Base-by-base conservation (phyloP, 1,140 invertebrate genomes). In the Macrostomum lignano region DNA sequence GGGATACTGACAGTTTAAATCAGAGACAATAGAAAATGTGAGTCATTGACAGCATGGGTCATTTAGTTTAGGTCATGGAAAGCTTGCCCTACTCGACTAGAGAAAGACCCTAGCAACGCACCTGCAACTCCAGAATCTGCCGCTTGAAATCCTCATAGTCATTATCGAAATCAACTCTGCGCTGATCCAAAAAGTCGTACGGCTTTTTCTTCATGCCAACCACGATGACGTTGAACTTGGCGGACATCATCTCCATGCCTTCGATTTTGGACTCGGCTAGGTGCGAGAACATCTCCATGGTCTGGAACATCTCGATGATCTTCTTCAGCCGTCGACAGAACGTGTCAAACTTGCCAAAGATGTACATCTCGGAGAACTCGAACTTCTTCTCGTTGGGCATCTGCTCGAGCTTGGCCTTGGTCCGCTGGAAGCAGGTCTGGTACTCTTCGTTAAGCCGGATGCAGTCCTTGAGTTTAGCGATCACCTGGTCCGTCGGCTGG, bases 281-380 rank as follows among this genome's bases (percentile, higher is more conserved):
- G 5, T 45, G 46, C 26, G 51, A 41, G 31, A 51, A 54, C 37
- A 42, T 47, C 28, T 84, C 74, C 43, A 86, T 73, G 9, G 76
- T 61, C 58, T 81, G 72, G 42, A 84, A 77, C 67, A 86, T 73
- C 2, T 68, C 65, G 10, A 77, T 67, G 25, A 93, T 81, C 54
- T 76, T 74, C 36, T 68, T 67, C 4, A 91, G 58, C 28, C 82
- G 64, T 35, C 70, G 69, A 46, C 78, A 84, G 53, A 88, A 88
- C 0, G 74, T 72, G 46, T 88, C 76, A 46, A 88, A 88, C 60
- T 84, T 77, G 36, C 81, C 82, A 55, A 93, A 91, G 2, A 91
- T 79, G 47, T 86, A 84, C 46, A 82, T 84, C 58, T 88, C 79
- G 21, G 76, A 84, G 58, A 91, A 86, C 36, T 74, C 73, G 58